These are phyloP conservation scores for Macaca fascicularis DNA, from an alignment of 2,113 vertebrate species.

Conservation along the genomic window T2T-MFA8v1.1 NC_088389.1:82640501-82641000, in stretches of 20 bases:
- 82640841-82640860: no score
- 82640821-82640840: background rate
- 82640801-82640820: background rate
- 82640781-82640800: background rate
- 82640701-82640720: background rate
- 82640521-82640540: no score
- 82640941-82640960: background rate
- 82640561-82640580: background rate
- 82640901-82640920: background rate
- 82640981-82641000: background rate
- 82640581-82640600: background rate
- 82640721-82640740: background rate
- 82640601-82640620: background rate
- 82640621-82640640: background rate
- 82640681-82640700: background rate
- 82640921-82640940: background rate
- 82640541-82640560: background rate
- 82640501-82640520: background rate
- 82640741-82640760: background rate
- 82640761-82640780: accelerated
- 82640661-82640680: background rate
- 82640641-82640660: background rate
- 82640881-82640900: background rate
- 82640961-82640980: background rate
- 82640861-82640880: background rate